phyloP scores from a whole-genome alignment of 2,888 invertebrate species.

The Acanthoscelides obtectus region DNA sequence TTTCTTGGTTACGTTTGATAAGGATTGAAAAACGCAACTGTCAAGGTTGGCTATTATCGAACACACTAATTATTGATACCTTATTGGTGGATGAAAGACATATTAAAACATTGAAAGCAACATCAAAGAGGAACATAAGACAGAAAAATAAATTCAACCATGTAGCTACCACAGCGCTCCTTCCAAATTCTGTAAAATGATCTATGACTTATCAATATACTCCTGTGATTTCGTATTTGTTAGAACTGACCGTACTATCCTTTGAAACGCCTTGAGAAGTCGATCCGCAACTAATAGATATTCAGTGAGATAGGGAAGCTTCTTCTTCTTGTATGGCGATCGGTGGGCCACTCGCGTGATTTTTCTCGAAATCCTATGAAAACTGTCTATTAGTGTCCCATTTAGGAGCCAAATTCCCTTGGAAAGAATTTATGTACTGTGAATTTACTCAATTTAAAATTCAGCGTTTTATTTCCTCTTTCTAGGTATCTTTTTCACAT shows the following conservation, averaged over 20 bases:
- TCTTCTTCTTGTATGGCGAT: slow-evolving; percentile 20
- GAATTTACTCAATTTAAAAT: slow-evolving; percentile 1
- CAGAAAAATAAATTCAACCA: too few species aligned
- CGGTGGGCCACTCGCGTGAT: slow-evolving; percentile 11
- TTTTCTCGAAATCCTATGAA: slow-evolving; percentile 16
- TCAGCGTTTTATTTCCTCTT: background rate
- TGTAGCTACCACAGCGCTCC: too few species aligned
- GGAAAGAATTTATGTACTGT: slow-evolving; percentile 12
- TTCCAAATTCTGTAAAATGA: too few species aligned
- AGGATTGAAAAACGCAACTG: too few species aligned
- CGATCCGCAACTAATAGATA: slow-evolving; percentile 20
- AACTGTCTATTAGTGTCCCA: slow-evolving; percentile 21
- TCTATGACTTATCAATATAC: slow-evolving; percentile 18
- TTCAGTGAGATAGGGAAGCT: slow-evolving; percentile 21
- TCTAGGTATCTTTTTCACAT: background rate
- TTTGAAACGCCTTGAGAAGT: background rate
- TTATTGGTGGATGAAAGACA: too few species aligned
- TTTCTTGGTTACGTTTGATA: too few species aligned
- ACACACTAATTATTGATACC: too few species aligned
- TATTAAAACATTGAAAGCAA: too few species aligned
- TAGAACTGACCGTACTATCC: slow-evolving; percentile 9
- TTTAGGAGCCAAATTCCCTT: slow-evolving; percentile 11
- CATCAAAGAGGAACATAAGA: too few species aligned
- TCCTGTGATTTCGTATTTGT: background rate
- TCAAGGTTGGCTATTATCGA: too few species aligned